Evolutionary conservation across 2,113 vertebrate species (phyloP).

Genomic region (Lycocorax pyrrhopterus): DNA sequence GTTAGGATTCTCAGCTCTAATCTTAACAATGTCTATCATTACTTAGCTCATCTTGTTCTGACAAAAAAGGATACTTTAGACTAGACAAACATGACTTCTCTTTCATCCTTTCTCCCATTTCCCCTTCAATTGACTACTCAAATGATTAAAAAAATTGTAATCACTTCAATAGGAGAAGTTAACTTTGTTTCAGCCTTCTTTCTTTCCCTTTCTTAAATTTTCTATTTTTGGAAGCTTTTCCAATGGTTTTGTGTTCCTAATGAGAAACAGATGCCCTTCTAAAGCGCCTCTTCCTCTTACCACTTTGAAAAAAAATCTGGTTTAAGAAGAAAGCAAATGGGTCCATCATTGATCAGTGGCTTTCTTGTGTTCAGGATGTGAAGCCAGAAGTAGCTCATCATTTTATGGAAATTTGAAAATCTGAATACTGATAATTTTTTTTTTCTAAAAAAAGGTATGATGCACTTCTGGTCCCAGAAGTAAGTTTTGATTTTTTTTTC

Average conservation of each 20-base stretch:
- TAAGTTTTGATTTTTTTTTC: background rate
- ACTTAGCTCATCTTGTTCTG: background rate
- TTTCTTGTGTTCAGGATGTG: background rate
- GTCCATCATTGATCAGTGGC: background rate
- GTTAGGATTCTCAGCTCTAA: background rate
- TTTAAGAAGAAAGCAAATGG: background rate
- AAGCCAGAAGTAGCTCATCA: background rate
- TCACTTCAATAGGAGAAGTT: background rate
- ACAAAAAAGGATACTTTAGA: background rate
- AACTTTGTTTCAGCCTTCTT: background rate
- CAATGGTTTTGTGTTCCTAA: background rate
- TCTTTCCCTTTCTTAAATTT: background rate
- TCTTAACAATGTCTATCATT: background rate
- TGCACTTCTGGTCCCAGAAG: background rate
- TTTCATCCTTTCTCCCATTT: background rate
- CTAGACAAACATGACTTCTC: background rate
- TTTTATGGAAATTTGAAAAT: background rate
- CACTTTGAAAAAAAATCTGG: background rate
- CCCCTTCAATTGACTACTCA: background rate
- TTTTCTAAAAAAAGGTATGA: background rate
- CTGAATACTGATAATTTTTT: background rate
- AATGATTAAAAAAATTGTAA: background rate
- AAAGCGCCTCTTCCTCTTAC: background rate
- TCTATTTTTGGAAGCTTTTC: background rate
- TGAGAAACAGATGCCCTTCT: background rate